phyloP scores from a whole-genome alignment of 2,113 vertebrate species.

The Macheiramphus alcinus region DNA sequence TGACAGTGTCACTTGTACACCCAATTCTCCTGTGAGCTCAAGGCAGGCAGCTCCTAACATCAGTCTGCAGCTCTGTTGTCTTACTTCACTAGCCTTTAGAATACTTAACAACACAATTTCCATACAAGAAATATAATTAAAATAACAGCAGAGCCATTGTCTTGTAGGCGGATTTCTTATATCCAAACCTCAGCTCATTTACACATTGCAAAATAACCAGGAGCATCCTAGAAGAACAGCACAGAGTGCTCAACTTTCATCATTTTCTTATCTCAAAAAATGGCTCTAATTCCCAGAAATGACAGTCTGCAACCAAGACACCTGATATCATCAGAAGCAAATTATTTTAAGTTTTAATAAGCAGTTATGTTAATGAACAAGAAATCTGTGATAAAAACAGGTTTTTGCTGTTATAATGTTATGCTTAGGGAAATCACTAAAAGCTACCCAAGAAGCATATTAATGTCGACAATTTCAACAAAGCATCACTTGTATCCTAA shows the following conservation, averaged over 20 bases:
- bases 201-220: constrained; percentile 16
- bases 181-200: background rate
- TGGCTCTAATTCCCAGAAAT: background rate
- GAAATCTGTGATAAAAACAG: constrained; percentile 15
- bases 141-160: constrained; percentile 29
- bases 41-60: background rate
- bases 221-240: constrained; percentile 13
- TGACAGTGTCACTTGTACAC: background rate
- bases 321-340: constrained; percentile 25
- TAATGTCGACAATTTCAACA: constrained; percentile 3
- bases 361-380: constrained; percentile 46
- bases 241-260: background rate
- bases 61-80: background rate
- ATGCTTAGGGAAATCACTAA: constrained; percentile 20
- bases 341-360: constrained; percentile 60
- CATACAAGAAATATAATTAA: background rate
- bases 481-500: background rate
- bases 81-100: background rate
- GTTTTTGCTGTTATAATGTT: background rate
- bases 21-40: background rate
- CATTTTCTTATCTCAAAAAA: constrained; percentile 26
- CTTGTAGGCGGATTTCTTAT: background rate
- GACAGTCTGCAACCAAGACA: background rate
- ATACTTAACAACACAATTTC: background rate
- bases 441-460: background rate